Percentiles rank a stretch among this genome's conserved stretches.
Conservation (phyloP, 2,888 invertebrate genomes). For the Xanthorhoe spadicearia region DNA sequence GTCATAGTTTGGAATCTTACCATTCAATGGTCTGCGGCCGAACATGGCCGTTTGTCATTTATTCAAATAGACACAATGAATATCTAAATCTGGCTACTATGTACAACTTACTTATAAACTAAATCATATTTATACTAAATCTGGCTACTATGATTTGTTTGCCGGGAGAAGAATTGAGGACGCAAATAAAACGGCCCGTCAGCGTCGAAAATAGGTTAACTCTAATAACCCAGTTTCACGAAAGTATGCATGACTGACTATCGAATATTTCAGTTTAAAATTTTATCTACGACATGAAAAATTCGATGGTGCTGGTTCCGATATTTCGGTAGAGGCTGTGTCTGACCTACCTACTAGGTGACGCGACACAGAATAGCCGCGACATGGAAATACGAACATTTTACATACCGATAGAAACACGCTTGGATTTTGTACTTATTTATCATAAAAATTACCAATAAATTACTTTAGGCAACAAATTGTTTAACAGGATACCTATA, state of each 20-base stretch:
- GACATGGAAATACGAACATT: neutral
- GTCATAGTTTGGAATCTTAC: conserved; percentile 28
- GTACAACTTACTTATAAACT: no score
- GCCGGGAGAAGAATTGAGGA: conserved; percentile 11
- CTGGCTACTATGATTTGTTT: conserved; percentile 24
- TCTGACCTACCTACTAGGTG: no score
- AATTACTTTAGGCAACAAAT: no score
- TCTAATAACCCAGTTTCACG: neutral
- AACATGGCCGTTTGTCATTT: conserved; percentile 37
- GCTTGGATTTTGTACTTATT: neutral
- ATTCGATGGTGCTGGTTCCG: neutral
- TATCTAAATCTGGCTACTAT: conserved; percentile 2
- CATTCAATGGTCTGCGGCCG: conserved; percentile 29
- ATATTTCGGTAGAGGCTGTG: neutral
- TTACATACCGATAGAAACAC: neutral
- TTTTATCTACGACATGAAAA: neutral
- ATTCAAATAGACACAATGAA: conserved; percentile 22
- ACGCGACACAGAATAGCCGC: neutral
- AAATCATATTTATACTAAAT: no score
- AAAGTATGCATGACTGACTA: neutral
- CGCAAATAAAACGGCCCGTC: conserved; percentile 7
- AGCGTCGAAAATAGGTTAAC: neutral
- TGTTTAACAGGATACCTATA: no score
- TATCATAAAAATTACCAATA: no score
- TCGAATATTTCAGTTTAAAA: neutral